Conservation (phyloP, 2,888 invertebrate species). For the Lochmaea capreae region DNA sequence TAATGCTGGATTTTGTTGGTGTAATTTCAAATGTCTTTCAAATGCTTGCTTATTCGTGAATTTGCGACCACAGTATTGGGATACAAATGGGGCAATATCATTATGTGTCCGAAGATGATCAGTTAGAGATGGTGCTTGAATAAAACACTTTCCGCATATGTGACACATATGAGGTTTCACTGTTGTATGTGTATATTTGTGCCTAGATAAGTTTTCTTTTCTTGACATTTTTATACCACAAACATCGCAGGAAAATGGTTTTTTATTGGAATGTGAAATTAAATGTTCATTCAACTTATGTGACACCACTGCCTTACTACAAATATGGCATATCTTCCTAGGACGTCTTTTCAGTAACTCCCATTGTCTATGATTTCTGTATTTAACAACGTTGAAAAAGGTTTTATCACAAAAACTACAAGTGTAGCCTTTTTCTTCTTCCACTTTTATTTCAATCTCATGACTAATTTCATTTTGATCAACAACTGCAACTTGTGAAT, state of each 20-base stretch:
- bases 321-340: conserved; percentile 2
- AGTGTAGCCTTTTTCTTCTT: not conserved
- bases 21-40: not conserved
- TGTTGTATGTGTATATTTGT: not conserved
- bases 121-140: not conserved
- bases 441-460: not conserved
- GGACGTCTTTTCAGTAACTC: not conserved
- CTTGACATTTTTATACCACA: not conserved
- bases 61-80: not conserved
- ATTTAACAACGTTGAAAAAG: not conserved
- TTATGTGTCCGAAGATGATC: conserved; percentile 1
- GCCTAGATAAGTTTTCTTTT: conserved; percentile 2
- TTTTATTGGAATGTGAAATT: conserved; percentile 2
- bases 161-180: conserved; percentile 7
- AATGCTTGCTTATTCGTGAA: not conserved
- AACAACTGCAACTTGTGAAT: not conserved
- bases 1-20: not conserved
- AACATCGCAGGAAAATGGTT: conserved; percentile 2
- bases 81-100: not conserved
- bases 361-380: conserved; percentile 4
- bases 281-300: not conserved
- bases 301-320: not conserved
- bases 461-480: not conserved
- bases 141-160: conserved; percentile 1
- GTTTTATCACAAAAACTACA: not conserved